A percentile compares a stretch with the other conserved stretches of the same genome.
Evolutionary conservation across 2,888 invertebrate species (phyloP).

Genomic region (Ecliptopera silaceata): DNA sequence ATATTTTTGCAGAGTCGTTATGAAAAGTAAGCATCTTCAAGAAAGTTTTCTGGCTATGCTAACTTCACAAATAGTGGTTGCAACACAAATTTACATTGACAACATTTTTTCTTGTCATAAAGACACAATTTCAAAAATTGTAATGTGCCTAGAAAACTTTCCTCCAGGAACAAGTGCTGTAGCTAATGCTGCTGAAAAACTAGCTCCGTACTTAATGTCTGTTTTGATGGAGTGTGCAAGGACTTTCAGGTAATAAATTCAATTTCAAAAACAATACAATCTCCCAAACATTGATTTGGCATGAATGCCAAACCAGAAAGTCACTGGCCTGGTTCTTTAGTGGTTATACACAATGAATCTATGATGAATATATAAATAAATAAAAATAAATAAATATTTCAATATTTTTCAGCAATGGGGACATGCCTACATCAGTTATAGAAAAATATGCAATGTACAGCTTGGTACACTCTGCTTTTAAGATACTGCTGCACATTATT

Average conservation of each 20-base stretch:
- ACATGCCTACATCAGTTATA: constrained; percentile 41
- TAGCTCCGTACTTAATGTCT: constrained; percentile 48
- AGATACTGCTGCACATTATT: constrained; percentile 58
- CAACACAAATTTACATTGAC: background rate
- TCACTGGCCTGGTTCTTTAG: too few species aligned
- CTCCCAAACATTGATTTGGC: too few species aligned
- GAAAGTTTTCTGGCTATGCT: constrained; percentile 50
- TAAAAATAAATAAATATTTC: background rate
- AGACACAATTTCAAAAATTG: constrained; percentile 50
- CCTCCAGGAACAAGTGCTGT: constrained; percentile 56
- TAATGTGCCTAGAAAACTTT: constrained; percentile 65
- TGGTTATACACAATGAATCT: too few species aligned
- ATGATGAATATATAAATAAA: too few species aligned
- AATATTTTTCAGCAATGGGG: constrained; percentile 9
- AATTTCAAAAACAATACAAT: background rate
- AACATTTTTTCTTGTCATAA: constrained; percentile 29
- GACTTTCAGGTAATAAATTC: constrained; percentile 48
- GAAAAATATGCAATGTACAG: constrained; percentile 67
- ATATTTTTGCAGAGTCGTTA: constrained; percentile 55
- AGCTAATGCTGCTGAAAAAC: constrained; percentile 41
- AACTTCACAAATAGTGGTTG: constrained; percentile 44
- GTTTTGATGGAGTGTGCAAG: constrained; percentile 51
- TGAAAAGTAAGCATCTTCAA: constrained; percentile 51
- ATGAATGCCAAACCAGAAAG: too few species aligned
- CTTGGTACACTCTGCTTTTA: constrained; percentile 54